Evolutionary conservation across 2,888 invertebrate genomes (phyloP).

Genomic region (Baccha elongata): DNA sequence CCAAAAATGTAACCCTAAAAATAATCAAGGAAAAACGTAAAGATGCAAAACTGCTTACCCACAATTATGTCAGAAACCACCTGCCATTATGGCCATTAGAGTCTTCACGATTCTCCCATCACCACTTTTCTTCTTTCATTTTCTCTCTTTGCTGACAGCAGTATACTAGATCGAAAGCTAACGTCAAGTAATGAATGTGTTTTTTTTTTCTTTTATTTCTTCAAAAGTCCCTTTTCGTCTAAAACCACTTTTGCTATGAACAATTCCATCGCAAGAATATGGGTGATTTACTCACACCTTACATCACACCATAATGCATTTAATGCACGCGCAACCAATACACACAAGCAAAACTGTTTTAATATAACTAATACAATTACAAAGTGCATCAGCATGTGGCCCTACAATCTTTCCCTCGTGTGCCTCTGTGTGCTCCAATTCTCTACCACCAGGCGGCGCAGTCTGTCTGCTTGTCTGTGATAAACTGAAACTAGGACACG

Average conservation of each 20-base stretch:
- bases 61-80: slow-evolving; percentile 9
- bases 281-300: slow-evolving; percentile 28
- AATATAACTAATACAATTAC: slow-evolving; percentile 31
- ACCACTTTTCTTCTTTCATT: neutral
- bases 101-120: neutral
- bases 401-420: slow-evolving; percentile 12
- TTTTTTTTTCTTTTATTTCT: neutral
- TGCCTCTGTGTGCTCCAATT: neutral
- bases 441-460: slow-evolving; percentile 25
- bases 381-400: slow-evolving; percentile 15
- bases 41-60: neutral
- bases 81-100: slow-evolving; percentile 3
- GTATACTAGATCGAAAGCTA: slow-evolving; percentile 20
- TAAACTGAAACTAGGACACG: slow-evolving; percentile 69
- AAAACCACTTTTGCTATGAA: neutral
- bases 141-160: slow-evolving; percentile 4
- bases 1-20: neutral
- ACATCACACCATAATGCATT: slow-evolving; percentile 48
- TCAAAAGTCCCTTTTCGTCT: neutral
- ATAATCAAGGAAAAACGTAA: neutral
- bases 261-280: slow-evolving; percentile 11
- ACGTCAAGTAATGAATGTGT: neutral
- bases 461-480: slow-evolving; percentile 65
- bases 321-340: slow-evolving; percentile 52
- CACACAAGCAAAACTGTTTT: slow-evolving; percentile 15